phyloP scores from a whole-genome alignment of 2,888 invertebrate genomes.

The Clivina fossor region DNA sequence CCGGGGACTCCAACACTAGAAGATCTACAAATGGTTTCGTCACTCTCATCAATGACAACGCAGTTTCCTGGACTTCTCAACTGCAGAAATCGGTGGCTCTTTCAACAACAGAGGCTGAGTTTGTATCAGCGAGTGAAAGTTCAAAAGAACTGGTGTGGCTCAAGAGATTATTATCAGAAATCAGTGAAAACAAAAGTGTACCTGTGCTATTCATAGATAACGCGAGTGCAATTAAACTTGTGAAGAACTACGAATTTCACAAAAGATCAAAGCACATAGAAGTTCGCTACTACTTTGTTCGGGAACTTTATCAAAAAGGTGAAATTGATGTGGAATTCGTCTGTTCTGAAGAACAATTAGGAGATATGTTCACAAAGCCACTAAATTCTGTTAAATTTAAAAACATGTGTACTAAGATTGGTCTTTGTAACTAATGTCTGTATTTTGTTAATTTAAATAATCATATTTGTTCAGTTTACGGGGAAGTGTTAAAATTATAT shows the following conservation, averaged over 20 bases:
- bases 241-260: conserved; percentile 36
- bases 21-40: conserved; percentile 29
- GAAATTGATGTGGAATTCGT: conserved; percentile 39
- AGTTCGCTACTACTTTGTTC: conserved; percentile 24
- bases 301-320: conserved; percentile 38
- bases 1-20: conserved; percentile 31
- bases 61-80: too few species aligned
- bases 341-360: conserved; percentile 20
- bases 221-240: conserved; percentile 30
- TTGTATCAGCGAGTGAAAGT: conserved; percentile 42
- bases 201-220: background rate
- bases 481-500: too few species aligned
- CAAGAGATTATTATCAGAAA: conserved; percentile 2
- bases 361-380: conserved; percentile 11
- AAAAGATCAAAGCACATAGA: conserved; percentile 11
- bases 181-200: background rate
- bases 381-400: too few species aligned
- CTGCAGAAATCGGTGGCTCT: too few species aligned
- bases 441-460: too few species aligned
- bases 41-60: conserved; percentile 17
- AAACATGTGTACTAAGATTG: too few species aligned
- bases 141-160: conserved; percentile 19
- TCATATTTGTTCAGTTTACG: too few species aligned
- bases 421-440: too few species aligned
- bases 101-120: conserved; percentile 40